These are phyloP conservation scores for Torymus aiolomorphi DNA, from an alignment of 2,888 invertebrate species.

Conservation along the genomic window DNA sequence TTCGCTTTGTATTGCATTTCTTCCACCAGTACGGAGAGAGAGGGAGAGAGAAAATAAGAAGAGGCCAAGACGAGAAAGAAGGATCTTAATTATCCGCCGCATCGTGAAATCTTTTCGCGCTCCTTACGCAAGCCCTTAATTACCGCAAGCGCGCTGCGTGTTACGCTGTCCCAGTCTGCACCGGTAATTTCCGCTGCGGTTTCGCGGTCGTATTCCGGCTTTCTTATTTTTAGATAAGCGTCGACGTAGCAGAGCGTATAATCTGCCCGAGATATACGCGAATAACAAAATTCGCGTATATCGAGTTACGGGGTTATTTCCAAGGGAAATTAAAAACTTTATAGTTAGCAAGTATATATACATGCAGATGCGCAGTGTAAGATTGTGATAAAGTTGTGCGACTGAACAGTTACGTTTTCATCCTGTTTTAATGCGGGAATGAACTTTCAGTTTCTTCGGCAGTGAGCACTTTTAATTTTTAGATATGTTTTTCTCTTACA, in stretches of 20 bases:
- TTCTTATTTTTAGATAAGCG: neutral
- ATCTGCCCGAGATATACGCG: neutral
- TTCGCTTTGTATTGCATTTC: slow-evolving; percentile 3
- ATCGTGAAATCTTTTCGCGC: slow-evolving; percentile 24
- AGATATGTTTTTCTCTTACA: too few species aligned
- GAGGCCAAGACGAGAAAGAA: neutral
- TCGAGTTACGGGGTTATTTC: neutral
- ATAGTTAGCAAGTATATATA: too few species aligned
- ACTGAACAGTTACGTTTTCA: too few species aligned
- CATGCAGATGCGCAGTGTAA: too few species aligned
- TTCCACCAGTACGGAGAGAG: neutral
- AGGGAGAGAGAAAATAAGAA: neutral
- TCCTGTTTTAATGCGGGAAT: too few species aligned
- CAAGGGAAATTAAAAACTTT: too few species aligned
- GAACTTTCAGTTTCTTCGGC: too few species aligned
- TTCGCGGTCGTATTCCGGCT: slow-evolving; percentile 11
- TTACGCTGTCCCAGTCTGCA: neutral
- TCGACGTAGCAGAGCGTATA: neutral
- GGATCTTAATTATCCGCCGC: slow-evolving; percentile 35
- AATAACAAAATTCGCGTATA: slow-evolving; percentile 7
- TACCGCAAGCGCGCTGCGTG: neutral
- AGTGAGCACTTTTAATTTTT: too few species aligned
- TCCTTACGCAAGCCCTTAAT: slow-evolving; percentile 37
- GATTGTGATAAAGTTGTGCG: too few species aligned
- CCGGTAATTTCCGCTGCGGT: slow-evolving; percentile 13